Percentiles rank a stretch among this genome's conserved stretches.
These are phyloP conservation scores for Rhinogobio ventralis DNA, from an alignment of 2,797 vertebrate species.

Conservation along the genomic window DNA sequence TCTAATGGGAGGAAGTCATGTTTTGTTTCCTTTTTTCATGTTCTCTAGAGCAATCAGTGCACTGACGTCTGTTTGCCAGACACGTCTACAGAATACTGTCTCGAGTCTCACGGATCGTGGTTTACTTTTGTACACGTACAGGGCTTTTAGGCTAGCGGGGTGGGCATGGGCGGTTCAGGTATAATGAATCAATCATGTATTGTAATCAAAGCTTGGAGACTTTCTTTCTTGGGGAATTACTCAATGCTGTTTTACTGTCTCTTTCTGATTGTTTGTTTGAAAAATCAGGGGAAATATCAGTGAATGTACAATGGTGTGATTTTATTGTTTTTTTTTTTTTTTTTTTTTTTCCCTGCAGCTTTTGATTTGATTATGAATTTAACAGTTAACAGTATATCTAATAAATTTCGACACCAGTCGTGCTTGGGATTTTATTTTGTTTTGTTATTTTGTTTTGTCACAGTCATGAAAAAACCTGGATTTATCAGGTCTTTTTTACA, in stretches of 20 bases:
- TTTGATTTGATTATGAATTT: slow-evolving; percentile 68
- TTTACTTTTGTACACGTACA: slow-evolving; percentile 42
- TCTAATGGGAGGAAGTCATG: slow-evolving; percentile 3
- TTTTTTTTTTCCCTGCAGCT: slow-evolving; percentile 61
- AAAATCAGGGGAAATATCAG: slow-evolving; percentile 79
- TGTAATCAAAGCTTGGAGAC: slow-evolving; percentile 69
- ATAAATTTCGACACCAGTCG: slow-evolving; percentile 78
- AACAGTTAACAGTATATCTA: slow-evolving; percentile 79
- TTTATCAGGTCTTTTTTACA: not conserved
- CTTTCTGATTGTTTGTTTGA: slow-evolving; percentile 61
- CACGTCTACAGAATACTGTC: slow-evolving; percentile 4
- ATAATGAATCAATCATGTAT: slow-evolving; percentile 56
- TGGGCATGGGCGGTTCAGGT: slow-evolving; percentile 16
- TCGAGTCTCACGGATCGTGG: slow-evolving; percentile 13
- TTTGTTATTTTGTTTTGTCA: not conserved
- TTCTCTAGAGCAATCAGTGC: slow-evolving; percentile 25
- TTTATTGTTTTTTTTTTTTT: slow-evolving; percentile 51
- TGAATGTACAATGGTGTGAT: slow-evolving; percentile 76
- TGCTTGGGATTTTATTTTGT: slow-evolving; percentile 23
- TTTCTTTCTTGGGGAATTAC: slow-evolving; percentile 48
- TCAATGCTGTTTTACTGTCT: slow-evolving; percentile 61
- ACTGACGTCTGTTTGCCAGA: slow-evolving; percentile 39
- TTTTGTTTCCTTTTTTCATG: not conserved
- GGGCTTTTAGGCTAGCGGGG: slow-evolving; percentile 37
- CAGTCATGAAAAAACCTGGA: not conserved